phyloP scores from a whole-genome alignment of 2,888 invertebrate genomes.

The Eupithecia exiguata region DNA sequence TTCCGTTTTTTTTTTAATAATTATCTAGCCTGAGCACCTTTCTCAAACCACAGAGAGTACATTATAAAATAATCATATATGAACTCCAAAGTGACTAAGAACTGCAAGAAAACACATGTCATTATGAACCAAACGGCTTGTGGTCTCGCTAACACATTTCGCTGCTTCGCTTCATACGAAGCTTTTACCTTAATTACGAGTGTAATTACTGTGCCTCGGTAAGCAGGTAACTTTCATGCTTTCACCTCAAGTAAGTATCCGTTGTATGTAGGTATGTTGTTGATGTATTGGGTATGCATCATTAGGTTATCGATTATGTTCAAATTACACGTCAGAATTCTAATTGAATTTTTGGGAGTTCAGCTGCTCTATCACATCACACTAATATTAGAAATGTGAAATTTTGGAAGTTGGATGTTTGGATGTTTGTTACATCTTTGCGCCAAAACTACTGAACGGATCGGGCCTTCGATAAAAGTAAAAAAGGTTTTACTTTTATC shows the following conservation, averaged over 20 bases:
- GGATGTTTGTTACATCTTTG: too few relatives aligned
- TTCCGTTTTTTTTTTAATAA: too few relatives aligned
- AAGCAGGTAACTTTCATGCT: constrained; percentile 39
- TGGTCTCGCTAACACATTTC: constrained; percentile 29
- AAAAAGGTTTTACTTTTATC: too few relatives aligned
- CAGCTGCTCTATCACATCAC: background rate
- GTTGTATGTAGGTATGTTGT: background rate
- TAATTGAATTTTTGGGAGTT: background rate
- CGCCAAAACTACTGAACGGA: too few relatives aligned
- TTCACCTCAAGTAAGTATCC: constrained; percentile 22
- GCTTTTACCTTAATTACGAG: constrained; percentile 47
- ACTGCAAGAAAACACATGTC: constrained; percentile 36
- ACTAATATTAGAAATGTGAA: too few relatives aligned
- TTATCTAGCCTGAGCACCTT: background rate
- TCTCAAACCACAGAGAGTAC: background rate
- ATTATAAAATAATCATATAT: constrained; percentile 19
- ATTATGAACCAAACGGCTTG: constrained; percentile 30
- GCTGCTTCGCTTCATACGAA: constrained; percentile 29
- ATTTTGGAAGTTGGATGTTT: too few relatives aligned
- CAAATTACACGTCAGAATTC: background rate
- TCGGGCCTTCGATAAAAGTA: too few relatives aligned
- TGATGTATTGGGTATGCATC: background rate
- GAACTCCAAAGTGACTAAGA: constrained; percentile 26
- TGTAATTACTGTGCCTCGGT: constrained; percentile 45
- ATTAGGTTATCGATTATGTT: background rate